phyloP scores from a whole-genome alignment of 2,797 vertebrate genomes.

The Mormyrops boulengeri region DNA sequence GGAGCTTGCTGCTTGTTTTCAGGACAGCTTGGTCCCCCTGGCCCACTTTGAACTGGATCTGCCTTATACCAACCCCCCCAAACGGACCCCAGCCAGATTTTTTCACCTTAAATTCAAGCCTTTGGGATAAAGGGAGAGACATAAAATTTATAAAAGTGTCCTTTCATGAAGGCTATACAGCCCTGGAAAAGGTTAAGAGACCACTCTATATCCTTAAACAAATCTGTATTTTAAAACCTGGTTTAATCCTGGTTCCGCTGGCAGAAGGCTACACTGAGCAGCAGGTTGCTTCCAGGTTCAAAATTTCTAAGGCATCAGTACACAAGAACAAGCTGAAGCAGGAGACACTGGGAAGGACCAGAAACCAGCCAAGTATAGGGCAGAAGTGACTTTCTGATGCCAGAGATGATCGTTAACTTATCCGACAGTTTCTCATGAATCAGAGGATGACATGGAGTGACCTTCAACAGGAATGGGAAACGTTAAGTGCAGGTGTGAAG shows the following conservation, averaged over 20 bases:
- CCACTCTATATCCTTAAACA: not conserved
- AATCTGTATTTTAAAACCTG: not conserved
- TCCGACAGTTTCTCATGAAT: not conserved
- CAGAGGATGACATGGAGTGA: not conserved
- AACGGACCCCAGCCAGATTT: constrained; percentile 74
- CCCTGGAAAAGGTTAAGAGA: not conserved
- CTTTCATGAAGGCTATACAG: not conserved
- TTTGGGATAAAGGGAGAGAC: constrained; percentile 31
- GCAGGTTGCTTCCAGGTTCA: not conserved
- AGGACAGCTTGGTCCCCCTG: constrained; percentile 55
- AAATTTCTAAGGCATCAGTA: not conserved
- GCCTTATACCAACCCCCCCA: constrained; percentile 64
- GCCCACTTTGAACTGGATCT: constrained; percentile 70
- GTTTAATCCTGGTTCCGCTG: not conserved
- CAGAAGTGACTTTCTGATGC: not conserved
- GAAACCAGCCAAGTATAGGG: not conserved
- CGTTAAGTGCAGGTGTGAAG: not conserved
- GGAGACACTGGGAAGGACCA: not conserved
- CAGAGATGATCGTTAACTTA: not conserved
- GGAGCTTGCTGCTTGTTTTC: constrained; percentile 62
- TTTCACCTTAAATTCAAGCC: constrained; percentile 80
- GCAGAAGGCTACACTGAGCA: not conserved
- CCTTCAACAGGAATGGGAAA: not conserved
- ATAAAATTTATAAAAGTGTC: not conserved
- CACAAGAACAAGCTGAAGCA: not conserved